Evolutionary conservation across 1,140 invertebrate species (phyloP), one percentile per base, ranked within the genome.

Genomic region (Drosophila willistoni): DNA sequence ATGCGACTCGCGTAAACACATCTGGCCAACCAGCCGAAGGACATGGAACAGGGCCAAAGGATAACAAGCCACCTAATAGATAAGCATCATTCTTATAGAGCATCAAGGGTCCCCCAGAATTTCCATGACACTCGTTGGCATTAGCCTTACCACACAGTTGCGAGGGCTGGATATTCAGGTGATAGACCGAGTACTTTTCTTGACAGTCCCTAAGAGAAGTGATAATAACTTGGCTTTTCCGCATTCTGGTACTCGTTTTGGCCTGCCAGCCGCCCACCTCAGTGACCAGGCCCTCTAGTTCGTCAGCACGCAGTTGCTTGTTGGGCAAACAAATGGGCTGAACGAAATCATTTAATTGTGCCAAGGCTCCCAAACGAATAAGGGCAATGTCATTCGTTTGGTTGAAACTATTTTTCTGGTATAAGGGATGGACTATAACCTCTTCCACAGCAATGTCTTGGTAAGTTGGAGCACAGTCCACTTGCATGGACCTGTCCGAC

Each of bases 231-330:
- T 70, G 47, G n/a, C 71, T 83, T 72, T 95, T 94, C 2, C 94
- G 61, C 73, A 94, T 94, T 2, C 94, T 65, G 80, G 93, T 91
- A 34, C 83, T 93, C 86, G 96, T 94, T 1, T 94, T 96, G 89
- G 94, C 95, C 7, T 96, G 96, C 97, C 97, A 98, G 4, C 97
- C 97, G 4, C 95, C 96, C 0, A 96, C 95, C 61, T 94, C 94
- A 14, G 96, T 93, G 33, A 92, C 93, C n/a, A 92, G 77, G 0
- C 92, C 93, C 3, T 94, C 90, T 56, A 93, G 94, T 1, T 90
- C 90, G 9, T 81, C 89, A 3, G 81, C 92, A 1, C 83, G 84
- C 36, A 93, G 70, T 22, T 85, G 91, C 33, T 92, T 79, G 7
- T 90, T 80, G 1, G 97, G 97, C 4, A 98, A 87, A 79, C 98